Percentiles rank a stretch among this genome's conserved stretches.
phyloP scores from a whole-genome alignment of 1,140 invertebrate species.

The Lepidurus couesii region DNA sequence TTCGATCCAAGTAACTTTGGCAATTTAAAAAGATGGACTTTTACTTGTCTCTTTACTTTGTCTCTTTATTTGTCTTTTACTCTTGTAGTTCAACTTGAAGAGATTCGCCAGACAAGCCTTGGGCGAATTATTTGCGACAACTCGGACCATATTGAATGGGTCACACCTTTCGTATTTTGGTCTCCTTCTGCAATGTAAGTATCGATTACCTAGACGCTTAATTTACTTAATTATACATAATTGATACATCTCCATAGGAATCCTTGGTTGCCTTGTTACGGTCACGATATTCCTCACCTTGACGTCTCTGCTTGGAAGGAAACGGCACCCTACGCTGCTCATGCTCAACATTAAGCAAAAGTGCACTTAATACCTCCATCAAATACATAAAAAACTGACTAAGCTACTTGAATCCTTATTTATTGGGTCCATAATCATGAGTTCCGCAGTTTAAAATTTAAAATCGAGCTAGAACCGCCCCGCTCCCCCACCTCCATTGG shows the following conservation, averaged over 20 bases:
- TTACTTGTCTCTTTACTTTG: neutral
- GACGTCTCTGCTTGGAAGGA: slow-evolving; percentile 26
- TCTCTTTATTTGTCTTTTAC: slow-evolving; percentile 34
- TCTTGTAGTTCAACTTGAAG: slow-evolving; percentile 59
- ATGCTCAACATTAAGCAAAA: neutral
- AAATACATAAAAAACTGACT: neutral
- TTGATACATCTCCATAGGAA: slow-evolving; percentile 20
- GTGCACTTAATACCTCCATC: neutral
- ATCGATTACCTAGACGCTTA: neutral
- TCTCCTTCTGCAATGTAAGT: slow-evolving; percentile 30
- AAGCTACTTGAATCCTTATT: too few species aligned
- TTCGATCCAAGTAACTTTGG: slow-evolving; percentile 37
- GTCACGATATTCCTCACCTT: slow-evolving; percentile 26
- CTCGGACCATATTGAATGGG: slow-evolving; percentile 54
- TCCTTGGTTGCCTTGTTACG: slow-evolving; percentile 35
- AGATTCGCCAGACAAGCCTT: slow-evolving; percentile 64
- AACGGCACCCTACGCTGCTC: neutral
- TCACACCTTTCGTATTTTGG: slow-evolving; percentile 32
- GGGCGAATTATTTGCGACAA: slow-evolving; percentile 73
- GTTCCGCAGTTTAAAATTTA: too few species aligned
- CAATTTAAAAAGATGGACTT: neutral
- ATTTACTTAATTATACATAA: neutral
- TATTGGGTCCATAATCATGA: too few species aligned
- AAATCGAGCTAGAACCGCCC: too few species aligned
- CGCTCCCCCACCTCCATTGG: too few species aligned